A percentile compares a stretch with the other conserved stretches of the same genome.
These are phyloP conservation scores for Centroberyx gerrardi DNA, from an alignment of 2,797 vertebrate species.

Conservation along the genomic window DNA sequence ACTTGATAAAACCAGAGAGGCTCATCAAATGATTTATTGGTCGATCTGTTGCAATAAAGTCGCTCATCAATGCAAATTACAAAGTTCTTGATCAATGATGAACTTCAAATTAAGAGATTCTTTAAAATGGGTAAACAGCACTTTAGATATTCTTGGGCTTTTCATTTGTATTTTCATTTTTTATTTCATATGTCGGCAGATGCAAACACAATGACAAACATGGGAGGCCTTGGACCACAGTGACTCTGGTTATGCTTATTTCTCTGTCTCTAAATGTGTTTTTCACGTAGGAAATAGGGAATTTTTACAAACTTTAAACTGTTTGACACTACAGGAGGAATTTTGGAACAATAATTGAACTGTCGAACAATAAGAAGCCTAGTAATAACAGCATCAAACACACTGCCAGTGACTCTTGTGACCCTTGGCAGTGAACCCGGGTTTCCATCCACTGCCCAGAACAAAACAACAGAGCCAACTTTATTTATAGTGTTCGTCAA, in stretches of 20 bases:
- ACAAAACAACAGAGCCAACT: constrained; percentile 55
- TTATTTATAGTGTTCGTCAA: constrained; percentile 63
- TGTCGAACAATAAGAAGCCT: constrained; percentile 29
- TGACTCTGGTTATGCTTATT: no score
- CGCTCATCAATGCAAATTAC: no score
- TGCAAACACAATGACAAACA: no score
- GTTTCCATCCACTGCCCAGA: constrained; percentile 58
- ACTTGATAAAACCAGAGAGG: no score
- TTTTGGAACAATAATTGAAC: constrained; percentile 16
- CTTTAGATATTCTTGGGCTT: no score
- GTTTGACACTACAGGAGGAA: constrained; percentile 29
- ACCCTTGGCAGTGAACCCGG: constrained; percentile 61
- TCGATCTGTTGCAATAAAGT: no score
- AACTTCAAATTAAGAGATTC: background rate
- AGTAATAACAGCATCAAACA: constrained; percentile 55
- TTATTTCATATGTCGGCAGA: no score
- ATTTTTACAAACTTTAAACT: constrained; percentile 27
- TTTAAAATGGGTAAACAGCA: no score
- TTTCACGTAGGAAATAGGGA: background rate
- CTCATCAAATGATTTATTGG: no score
- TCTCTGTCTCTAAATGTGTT: no score
- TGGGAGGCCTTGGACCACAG: no score
- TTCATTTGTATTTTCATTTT: no score
- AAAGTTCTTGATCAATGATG: background rate
- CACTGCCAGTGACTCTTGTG: constrained; percentile 54